phyloP scores from a whole-genome alignment of 2,113 vertebrate genomes.

The Origma solitaria region DNA sequence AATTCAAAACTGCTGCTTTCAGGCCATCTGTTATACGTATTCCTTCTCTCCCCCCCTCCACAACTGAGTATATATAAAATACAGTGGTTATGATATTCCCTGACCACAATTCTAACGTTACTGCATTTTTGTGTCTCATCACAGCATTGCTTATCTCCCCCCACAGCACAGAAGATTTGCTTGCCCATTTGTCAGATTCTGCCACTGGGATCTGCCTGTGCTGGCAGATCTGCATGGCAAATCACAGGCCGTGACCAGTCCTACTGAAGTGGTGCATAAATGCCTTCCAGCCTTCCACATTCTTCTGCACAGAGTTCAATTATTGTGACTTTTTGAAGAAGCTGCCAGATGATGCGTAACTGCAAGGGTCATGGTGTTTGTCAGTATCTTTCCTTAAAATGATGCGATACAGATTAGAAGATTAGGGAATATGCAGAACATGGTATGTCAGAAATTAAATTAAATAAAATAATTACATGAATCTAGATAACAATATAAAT shows the following conservation, averaged over 20 bases:
- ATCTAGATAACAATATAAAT: not conserved
- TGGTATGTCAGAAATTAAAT: not conserved
- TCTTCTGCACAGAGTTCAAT: not conserved
- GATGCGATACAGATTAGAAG: not conserved
- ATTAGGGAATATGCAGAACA: not conserved
- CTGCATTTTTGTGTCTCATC: not conserved
- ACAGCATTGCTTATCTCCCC: not conserved
- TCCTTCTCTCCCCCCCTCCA: not conserved
- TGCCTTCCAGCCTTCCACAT: not conserved
- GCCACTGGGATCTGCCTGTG: not conserved
- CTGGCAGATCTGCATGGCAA: not conserved
- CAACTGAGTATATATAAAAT: not conserved
- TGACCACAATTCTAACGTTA: not conserved
- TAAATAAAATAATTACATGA: not conserved
- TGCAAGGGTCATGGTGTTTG: not conserved
- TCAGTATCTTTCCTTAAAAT: not conserved
- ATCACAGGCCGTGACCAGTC: not conserved
- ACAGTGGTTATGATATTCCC: not conserved
- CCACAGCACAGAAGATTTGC: not conserved
- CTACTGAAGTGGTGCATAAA: not conserved
- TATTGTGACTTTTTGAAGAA: not conserved
- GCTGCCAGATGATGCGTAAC: not conserved
- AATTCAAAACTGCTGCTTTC: conserved; percentile 36
- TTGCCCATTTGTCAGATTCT: conserved; percentile 28
- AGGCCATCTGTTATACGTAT: conserved; percentile 40